These are phyloP conservation scores for Drosophila demipolita DNA, from an alignment of 2,888 invertebrate genomes.

Conservation along the genomic window DNA sequence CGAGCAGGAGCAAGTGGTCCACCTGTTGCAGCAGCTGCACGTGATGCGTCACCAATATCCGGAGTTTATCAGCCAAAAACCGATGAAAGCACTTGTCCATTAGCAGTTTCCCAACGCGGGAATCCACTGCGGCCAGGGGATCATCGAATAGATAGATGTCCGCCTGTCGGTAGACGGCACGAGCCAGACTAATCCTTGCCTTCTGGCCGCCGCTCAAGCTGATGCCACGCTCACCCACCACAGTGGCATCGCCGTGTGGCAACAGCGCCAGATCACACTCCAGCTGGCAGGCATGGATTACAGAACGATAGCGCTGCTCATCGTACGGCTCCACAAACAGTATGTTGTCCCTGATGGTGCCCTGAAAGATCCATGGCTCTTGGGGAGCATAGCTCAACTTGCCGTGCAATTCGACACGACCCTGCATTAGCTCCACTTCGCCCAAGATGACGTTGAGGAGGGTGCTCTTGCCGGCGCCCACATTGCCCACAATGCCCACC, in stretches of 20 bases:
- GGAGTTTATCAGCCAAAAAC: slow-evolving; percentile 86
- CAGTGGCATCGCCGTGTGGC: slow-evolving; percentile 86
- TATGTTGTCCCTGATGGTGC: slow-evolving; percentile 95
- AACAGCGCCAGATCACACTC: slow-evolving; percentile 88
- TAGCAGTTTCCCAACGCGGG: slow-evolving; percentile 90
- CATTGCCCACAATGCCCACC: slow-evolving; percentile 88
- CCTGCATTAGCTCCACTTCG: slow-evolving; percentile 88
- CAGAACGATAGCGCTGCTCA: slow-evolving; percentile 86
- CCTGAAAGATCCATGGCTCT: slow-evolving; percentile 92
- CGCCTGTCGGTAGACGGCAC: slow-evolving; percentile 90
- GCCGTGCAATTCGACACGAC: slow-evolving; percentile 88
- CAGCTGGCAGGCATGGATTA: slow-evolving; percentile 87
- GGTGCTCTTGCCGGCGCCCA: slow-evolving; percentile 91
- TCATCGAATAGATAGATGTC: slow-evolving; percentile 92
- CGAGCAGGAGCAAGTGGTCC: slow-evolving; percentile 86
- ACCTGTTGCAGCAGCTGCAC: slow-evolving; percentile 87
- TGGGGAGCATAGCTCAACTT: slow-evolving; percentile 91
- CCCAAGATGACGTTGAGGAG: slow-evolving; percentile 90
- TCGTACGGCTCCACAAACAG: slow-evolving; percentile 91
- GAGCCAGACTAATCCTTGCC: slow-evolving; percentile 90
- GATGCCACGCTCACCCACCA: slow-evolving; percentile 89
- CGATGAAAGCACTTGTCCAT: slow-evolving; percentile 87
- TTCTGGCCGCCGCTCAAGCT: slow-evolving; percentile 91
- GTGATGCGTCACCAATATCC: slow-evolving; percentile 90
- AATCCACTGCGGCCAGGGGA: slow-evolving; percentile 91